Evolutionary conservation across 2,797 vertebrate genomes (phyloP).

Genomic region (Gastrophryne carolinensis): DNA sequence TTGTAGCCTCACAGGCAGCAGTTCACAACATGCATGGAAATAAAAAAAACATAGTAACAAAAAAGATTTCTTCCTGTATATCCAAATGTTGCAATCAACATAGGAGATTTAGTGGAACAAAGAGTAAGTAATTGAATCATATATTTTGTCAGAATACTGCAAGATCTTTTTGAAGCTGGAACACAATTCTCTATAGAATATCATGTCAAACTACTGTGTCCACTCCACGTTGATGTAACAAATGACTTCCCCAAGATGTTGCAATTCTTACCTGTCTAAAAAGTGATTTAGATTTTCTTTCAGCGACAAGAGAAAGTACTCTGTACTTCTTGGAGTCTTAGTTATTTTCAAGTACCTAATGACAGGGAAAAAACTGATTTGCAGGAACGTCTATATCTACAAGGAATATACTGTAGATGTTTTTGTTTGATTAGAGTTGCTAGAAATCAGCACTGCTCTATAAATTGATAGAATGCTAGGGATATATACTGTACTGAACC

Average conservation of each 20-base stretch:
- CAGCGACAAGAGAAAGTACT: conserved; percentile 27
- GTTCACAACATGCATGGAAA: too few relatives aligned
- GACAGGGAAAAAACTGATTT: conserved; percentile 17
- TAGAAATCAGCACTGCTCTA: neutral
- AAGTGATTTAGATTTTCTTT: conserved; percentile 42
- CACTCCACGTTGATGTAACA: conserved; percentile 45
- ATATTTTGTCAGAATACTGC: neutral
- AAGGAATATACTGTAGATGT: neutral
- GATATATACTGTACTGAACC: too few relatives aligned
- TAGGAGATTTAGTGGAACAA: too few relatives aligned
- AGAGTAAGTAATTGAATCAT: conserved; percentile 36
- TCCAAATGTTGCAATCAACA: too few relatives aligned
- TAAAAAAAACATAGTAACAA: conserved; percentile 12
- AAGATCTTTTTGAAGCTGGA: conserved; percentile 20
- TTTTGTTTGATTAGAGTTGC: neutral
- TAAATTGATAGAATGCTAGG: too few relatives aligned
- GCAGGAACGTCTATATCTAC: neutral
- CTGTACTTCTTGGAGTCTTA: conserved; percentile 11
- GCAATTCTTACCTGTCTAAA: conserved; percentile 26
- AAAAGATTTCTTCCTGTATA: neutral
- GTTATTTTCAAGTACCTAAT: neutral
- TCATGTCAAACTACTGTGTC: conserved; percentile 37
- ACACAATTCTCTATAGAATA: conserved; percentile 44
- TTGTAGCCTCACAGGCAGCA: neutral
- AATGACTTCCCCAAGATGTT: conserved; percentile 46